A percentile compares a stretch with the other conserved stretches of the same genome.
These are phyloP conservation scores for Bubo bubo DNA, from an alignment of 2,113 vertebrate species.

Conservation along the genomic window DNA sequence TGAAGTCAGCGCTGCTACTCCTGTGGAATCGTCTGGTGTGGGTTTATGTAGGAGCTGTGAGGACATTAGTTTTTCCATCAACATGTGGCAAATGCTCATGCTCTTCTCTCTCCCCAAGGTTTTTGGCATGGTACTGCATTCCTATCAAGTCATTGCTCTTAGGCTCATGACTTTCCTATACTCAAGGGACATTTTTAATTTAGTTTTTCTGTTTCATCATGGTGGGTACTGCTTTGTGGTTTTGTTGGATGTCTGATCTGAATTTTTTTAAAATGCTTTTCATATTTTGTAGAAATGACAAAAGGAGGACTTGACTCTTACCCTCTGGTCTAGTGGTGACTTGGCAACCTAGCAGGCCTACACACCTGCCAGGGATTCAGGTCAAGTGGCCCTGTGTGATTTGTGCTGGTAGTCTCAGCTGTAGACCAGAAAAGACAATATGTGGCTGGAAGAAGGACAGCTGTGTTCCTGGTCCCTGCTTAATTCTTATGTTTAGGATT, in stretches of 20 bases:
- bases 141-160: not conserved
- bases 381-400: not conserved
- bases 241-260: not conserved
- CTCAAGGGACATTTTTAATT: not conserved
- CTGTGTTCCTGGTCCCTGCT: not conserved
- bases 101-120: not conserved
- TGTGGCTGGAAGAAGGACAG: not conserved
- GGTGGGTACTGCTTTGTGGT: not conserved
- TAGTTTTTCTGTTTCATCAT: not conserved
- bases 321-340: not conserved
- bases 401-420: not conserved
- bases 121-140: not conserved
- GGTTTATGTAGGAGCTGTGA: not conserved
- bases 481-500: not conserved
- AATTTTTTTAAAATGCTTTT: not conserved
- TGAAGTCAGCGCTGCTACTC: not conserved
- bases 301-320: not conserved
- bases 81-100: not conserved
- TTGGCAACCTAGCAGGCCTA: not conserved
- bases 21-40: not conserved
- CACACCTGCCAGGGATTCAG: not conserved
- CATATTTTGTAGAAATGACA: not conserved
- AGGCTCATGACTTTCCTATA: not conserved
- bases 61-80: not conserved
- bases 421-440: rapidly evolving